Evolutionary conservation across 2,797 vertebrate species (phyloP).

Genomic region (Toxotes lorentzi): DNA sequence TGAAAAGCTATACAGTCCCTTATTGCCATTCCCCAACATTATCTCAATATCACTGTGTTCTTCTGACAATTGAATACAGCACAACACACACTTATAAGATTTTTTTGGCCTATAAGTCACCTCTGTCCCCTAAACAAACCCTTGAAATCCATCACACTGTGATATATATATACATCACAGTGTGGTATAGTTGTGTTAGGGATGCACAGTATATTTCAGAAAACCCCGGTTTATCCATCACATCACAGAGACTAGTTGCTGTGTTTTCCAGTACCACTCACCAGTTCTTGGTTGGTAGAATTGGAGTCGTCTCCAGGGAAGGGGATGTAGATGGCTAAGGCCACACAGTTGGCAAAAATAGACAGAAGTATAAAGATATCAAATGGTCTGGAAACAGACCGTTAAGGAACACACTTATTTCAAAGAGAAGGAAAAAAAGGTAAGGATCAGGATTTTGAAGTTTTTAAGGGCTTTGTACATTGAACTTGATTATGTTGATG

Average conservation of each 20-base stretch:
- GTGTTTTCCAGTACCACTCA: slow-evolving; percentile 83
- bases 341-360: slow-evolving; percentile 99
- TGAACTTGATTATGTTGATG: neutral
- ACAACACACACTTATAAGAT: neutral
- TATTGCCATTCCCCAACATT: neutral
- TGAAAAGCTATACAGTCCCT: neutral
- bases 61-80: neutral
- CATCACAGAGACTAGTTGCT: neutral
- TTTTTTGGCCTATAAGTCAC: neutral
- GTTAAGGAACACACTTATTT: slow-evolving; percentile 86
- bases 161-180: neutral
- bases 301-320: slow-evolving; percentile 99
- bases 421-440: neutral
- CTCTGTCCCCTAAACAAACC: neutral
- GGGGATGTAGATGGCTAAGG: slow-evolving; percentile 99
- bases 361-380: slow-evolving; percentile 99
- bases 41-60: neutral
- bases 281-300: slow-evolving; percentile 99
- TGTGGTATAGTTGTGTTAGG: no score
- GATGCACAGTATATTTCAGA: neutral
- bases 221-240: neutral
- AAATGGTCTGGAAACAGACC: slow-evolving; percentile 91
- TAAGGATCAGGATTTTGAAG: neutral
- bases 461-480: neutral
- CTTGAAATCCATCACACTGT: neutral